Evolutionary conservation across 2,888 invertebrate species (phyloP).

Genomic region (Leptogaster cylindrica): DNA sequence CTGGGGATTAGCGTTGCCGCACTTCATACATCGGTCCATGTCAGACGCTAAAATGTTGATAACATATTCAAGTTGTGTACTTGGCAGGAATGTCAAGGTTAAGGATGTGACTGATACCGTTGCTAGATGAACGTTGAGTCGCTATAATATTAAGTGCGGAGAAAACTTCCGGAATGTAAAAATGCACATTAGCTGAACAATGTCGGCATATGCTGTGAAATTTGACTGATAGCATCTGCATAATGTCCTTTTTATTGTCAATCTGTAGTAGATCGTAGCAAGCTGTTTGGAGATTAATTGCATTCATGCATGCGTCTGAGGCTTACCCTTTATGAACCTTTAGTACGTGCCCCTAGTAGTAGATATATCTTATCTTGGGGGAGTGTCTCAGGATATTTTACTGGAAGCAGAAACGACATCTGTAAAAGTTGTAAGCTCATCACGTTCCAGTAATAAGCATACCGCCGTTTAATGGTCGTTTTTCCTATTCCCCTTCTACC

Average conservation of each 20-base stretch:
- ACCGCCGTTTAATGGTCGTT: conserved; percentile 14
- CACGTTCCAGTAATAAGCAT: conserved; percentile 28
- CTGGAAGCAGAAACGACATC: background rate
- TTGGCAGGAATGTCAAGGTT: background rate
- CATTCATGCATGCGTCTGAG: conserved; percentile 5
- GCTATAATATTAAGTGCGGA: background rate
- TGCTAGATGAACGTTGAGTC: background rate
- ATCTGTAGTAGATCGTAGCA: conserved; percentile 21
- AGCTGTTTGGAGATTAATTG: conserved; percentile 28
- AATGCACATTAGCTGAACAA: background rate
- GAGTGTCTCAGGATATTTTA: background rate
- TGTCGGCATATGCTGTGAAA: background rate
- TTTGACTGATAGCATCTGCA: conserved; percentile 32
- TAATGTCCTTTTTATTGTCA: conserved; percentile 28
- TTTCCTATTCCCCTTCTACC: conserved; percentile 14
- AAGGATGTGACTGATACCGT: background rate
- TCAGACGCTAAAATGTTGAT: conserved; percentile 7
- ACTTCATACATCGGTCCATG: background rate
- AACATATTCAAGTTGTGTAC: conserved; percentile 7
- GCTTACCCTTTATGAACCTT: conserved; percentile 1
- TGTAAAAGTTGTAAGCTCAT: background rate
- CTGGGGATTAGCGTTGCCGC: background rate
- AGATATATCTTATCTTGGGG: too few species aligned
- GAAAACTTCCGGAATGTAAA: background rate
- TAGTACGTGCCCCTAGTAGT: background rate